A percentile compares a stretch with the other conserved stretches of the same genome.
These are phyloP conservation scores for Trissonchulus sp. DNA, from an alignment of 2,888 invertebrate species.

Conservation along the genomic window DNA sequence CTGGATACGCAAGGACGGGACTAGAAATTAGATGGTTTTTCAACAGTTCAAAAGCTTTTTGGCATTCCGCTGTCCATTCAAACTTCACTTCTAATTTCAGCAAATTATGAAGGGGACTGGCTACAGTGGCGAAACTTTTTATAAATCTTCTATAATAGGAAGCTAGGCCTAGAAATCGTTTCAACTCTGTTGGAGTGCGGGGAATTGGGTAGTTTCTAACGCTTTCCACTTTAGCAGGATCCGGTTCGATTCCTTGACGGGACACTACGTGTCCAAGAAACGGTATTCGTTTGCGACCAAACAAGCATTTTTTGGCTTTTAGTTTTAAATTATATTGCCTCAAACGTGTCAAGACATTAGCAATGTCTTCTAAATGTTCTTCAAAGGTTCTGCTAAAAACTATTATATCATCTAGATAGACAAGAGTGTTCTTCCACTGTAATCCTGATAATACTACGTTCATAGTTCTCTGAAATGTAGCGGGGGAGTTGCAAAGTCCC, in stretches of 20 bases:
- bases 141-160: slow-evolving; percentile 21
- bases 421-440: background rate
- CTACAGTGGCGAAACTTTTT: slow-evolving; percentile 4
- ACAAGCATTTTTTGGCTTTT: background rate
- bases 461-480: slow-evolving; percentile 22
- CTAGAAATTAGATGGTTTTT: slow-evolving; percentile 26
- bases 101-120: background rate
- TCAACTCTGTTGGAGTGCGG: background rate
- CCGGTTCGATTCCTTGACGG: background rate
- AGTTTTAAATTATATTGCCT: background rate
- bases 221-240: background rate
- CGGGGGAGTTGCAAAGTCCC: slow-evolving; percentile 34
- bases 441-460: background rate
- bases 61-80: background rate
- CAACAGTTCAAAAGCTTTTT: slow-evolving; percentile 9
- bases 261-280: background rate
- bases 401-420: background rate
- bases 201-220: background rate
- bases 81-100: background rate
- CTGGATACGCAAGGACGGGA: slow-evolving; percentile 39
- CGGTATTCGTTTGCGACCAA: background rate
- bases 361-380: background rate
- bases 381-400: background rate
- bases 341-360: background rate
- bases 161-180: slow-evolving; percentile 2